These are phyloP conservation scores for Alloplasta piceator DNA, from an alignment of 2,888 invertebrate genomes.

Conservation along the genomic window DNA sequence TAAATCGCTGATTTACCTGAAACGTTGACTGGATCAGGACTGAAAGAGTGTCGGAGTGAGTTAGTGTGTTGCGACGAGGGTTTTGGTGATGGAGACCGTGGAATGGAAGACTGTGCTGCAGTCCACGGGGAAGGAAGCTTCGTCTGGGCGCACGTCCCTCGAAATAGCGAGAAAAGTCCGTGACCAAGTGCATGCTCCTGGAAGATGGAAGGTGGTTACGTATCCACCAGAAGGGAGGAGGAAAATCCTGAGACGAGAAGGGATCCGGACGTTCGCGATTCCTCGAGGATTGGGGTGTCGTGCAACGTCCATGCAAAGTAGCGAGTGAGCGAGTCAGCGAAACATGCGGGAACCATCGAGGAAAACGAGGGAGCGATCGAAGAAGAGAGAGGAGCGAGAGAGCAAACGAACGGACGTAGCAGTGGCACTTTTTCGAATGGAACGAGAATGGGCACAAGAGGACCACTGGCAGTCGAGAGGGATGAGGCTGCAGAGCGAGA, in stretches of 20 bases:
- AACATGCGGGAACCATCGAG: slow-evolving; percentile 48
- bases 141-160: slow-evolving; percentile 38
- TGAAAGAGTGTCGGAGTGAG: slow-evolving; percentile 20
- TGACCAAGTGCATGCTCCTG: slow-evolving; percentile 36
- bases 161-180: slow-evolving; percentile 47
- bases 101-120: slow-evolving; percentile 11
- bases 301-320: slow-evolving; percentile 59
- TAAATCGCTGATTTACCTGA: slow-evolving; percentile 48
- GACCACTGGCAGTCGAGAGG: slow-evolving; percentile 10
- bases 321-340: slow-evolving; percentile 53
- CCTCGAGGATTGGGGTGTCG: slow-evolving; percentile 37
- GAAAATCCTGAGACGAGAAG: slow-evolving; percentile 51
- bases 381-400: slow-evolving; percentile 16
- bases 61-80: slow-evolving; percentile 26
- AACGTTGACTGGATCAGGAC: slow-evolving; percentile 26
- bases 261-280: slow-evolving; percentile 28
- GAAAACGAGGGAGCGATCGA: slow-evolving; percentile 32
- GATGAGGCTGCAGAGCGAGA: slow-evolving; percentile 15
- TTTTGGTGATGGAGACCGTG: slow-evolving; percentile 43
- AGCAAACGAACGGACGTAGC: slow-evolving; percentile 39
- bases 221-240: slow-evolving; percentile 13
- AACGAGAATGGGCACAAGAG: slow-evolving; percentile 34
- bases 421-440: slow-evolving; percentile 46
- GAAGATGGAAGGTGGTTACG: neutral
- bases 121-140: slow-evolving; percentile 6